Evolutionary conservation across 2,888 invertebrate genomes (phyloP), one percentile per base, ranked within the genome.

Genomic region (Cerceris rybyensis): DNA sequence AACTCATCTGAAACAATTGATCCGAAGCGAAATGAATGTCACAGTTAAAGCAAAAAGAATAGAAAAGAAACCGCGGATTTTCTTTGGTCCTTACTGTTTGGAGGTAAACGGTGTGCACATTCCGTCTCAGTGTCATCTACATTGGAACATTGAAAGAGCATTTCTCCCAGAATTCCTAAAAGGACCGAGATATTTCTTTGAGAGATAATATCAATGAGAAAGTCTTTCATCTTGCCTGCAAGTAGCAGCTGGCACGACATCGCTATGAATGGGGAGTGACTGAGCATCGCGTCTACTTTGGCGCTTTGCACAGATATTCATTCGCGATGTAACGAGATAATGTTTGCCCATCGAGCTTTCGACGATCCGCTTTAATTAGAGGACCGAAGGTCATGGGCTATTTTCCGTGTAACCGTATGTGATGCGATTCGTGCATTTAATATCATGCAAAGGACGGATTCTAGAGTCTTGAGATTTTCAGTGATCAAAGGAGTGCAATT

Each of bases 161-260:
- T 80, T 70, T 70, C 80, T 17, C 68, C 70, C 59, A 72, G 76
- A 73, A 66, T 70, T 59, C 50, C 68, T 63, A 57, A 74, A 77
- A 71, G 65, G 43, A 41, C 59, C 66, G 43, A 39, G 58, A 66
- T 70, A 74, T 71, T 71, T 66, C 81, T 80, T 80, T 77, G 66
- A 58, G 71, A 77, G 81, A 81, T 81, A 80, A 63, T 66, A 80
- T 77, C 81, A 81, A 80, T 80, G 81, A 71, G 66, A 70, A 70
- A 59, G 65, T 66, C 74, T 80, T 81, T 74, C 72, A 65, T 60
- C 59, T 59, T 59, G 6, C 9, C 63, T 13, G n/a, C 41, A 4
- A 54, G 67, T 39, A 57, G 7, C 60, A 58, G 64, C 43, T 64
- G 49, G 16, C 61, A 58, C 54, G 46, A 9, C 41, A 46, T n/a